phyloP scores from a whole-genome alignment of 2,113 vertebrate genomes.

The Sander lucioperca region DNA sequence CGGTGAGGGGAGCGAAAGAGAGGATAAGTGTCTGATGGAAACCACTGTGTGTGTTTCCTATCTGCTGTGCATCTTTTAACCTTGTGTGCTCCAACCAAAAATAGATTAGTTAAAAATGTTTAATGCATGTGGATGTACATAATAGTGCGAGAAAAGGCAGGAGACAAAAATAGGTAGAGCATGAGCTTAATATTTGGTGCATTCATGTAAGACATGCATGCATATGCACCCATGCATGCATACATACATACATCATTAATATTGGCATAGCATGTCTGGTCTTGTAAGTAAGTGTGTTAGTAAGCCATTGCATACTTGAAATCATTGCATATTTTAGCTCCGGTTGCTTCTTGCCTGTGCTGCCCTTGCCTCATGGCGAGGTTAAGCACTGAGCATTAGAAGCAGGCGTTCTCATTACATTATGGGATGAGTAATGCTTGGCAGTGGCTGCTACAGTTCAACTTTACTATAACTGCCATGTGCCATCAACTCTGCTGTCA shows the following conservation, averaged over 20 bases:
- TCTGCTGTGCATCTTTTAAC: conserved; percentile 69
- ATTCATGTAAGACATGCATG: conserved; percentile 5
- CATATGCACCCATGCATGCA: conserved; percentile 6
- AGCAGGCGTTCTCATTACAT: conserved; percentile 63
- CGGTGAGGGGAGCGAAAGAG: conserved; percentile 13
- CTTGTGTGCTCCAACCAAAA: conserved; percentile 51
- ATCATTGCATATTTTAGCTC: background rate
- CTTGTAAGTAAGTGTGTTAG: conserved; percentile 3
- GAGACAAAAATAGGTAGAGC: background rate
- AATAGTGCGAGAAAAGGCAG: conserved; percentile 1
- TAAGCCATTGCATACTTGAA: conserved; percentile 1
- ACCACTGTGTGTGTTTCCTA: conserved; percentile 59
- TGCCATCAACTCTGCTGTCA: conserved; percentile 39
- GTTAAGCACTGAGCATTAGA: conserved; percentile 60
- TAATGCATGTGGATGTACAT: conserved; percentile 48
- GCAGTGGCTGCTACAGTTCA: conserved; percentile 41
- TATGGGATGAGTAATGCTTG: conserved; percentile 68
- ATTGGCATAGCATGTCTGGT: background rate
- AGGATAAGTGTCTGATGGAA: conserved; percentile 52
- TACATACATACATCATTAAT: conserved; percentile 4
- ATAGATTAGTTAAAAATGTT: conserved; percentile 48
- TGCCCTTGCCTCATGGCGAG: conserved; percentile 58
- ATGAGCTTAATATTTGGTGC: conserved; percentile 19
- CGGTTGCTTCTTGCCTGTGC: conserved; percentile 7
- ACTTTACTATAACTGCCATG: conserved; percentile 38